Conservation (phyloP, 1,140 invertebrate genomes). For the Archivesica marissinica region DNA sequence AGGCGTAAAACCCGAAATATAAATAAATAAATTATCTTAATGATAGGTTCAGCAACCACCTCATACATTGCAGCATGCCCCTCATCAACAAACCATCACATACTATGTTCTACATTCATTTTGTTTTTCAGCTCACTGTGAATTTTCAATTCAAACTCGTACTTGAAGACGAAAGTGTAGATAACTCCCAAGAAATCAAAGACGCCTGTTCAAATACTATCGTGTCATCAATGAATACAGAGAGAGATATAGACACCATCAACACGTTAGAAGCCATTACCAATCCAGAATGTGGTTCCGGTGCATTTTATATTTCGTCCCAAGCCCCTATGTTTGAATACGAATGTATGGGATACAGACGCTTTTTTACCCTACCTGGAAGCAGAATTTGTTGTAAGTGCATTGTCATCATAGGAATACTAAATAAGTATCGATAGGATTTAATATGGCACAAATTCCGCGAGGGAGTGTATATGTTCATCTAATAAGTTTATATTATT, state of each 20-base stretch:
- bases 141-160: background rate
- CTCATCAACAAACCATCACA: no score
- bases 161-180: background rate
- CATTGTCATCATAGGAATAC: no score
- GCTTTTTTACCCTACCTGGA: background rate
- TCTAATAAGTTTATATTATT: no score
- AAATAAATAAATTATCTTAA: no score
- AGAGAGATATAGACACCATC: background rate
- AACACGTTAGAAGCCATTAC: background rate
- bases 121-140: constrained; percentile 30
- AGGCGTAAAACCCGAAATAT: no score
- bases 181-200: background rate
- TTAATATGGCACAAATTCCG: no score
- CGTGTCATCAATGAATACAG: background rate
- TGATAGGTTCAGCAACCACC: no score
- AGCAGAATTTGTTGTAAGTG: constrained; percentile 21
- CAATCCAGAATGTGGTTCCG: background rate
- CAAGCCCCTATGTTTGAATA: background rate
- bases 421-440: no score
- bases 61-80: no score
- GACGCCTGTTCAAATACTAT: background rate
- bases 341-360: background rate
- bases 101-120: no score
- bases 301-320: background rate
- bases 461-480: no score